phyloP scores from a whole-genome alignment of 2,888 invertebrate species.

The Chrysodeixis includens region DNA sequence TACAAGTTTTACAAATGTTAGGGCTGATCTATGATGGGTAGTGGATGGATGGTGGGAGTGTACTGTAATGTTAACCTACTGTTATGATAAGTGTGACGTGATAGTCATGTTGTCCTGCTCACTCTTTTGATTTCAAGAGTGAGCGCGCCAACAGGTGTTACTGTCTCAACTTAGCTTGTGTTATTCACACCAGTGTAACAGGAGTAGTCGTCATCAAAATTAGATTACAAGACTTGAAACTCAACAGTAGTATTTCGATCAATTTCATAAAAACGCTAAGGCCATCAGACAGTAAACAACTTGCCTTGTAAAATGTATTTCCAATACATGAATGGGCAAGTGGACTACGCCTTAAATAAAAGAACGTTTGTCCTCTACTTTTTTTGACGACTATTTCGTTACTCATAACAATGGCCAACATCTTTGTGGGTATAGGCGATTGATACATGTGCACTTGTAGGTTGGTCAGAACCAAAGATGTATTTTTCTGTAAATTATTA shows the following conservation, averaged over 20 bases:
- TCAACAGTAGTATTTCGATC: no score
- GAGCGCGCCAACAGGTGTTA: background rate
- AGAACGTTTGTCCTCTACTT: background rate
- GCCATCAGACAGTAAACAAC: no score
- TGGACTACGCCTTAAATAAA: no score
- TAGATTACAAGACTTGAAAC: background rate
- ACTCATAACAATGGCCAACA: constrained; percentile 2
- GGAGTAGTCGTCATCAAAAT: background rate
- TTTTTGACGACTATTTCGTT: constrained; percentile 1
- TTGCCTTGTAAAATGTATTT: no score
- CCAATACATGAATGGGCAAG: no score
- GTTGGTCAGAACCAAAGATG: background rate
- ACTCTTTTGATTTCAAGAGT: background rate
- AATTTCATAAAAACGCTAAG: no score
- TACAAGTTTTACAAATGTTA: background rate
- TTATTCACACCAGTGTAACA: background rate
- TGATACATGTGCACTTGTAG: background rate
- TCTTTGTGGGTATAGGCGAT: background rate
- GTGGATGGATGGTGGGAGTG: no score
- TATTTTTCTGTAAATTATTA: no score
- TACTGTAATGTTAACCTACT: background rate
- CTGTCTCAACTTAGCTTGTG: background rate
- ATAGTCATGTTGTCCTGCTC: background rate
- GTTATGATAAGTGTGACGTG: constrained; percentile 1
- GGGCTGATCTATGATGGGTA: background rate